Evolutionary conservation across 2,113 vertebrate genomes (phyloP).

Genomic region (Craseonycteris thonglongyai): DNA sequence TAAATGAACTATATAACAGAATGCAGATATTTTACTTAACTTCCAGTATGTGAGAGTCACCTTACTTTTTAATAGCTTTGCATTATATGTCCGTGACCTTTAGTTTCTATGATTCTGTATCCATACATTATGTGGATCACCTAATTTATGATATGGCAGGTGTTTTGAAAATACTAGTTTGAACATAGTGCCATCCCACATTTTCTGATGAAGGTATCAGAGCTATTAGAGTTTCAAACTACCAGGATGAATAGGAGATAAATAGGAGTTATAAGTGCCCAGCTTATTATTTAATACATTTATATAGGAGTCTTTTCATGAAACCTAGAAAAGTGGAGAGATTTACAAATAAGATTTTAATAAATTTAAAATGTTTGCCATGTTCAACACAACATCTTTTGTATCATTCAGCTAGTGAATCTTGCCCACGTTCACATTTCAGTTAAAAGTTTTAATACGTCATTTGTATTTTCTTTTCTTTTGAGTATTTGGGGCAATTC

Average conservation of each 20-base stretch:
- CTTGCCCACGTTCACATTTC: background rate
- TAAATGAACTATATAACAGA: conserved; percentile 58
- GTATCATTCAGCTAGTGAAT: background rate
- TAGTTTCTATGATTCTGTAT: background rate
- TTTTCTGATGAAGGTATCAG: background rate
- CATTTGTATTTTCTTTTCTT: background rate
- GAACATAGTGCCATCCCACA: background rate
- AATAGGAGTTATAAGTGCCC: background rate
- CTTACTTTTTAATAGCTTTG: conserved; percentile 65
- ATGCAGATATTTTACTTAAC: background rate
- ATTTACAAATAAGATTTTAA: background rate
- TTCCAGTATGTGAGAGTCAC: background rate
- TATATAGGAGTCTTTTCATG: background rate
- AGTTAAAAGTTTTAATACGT: background rate
- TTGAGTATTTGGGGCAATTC: background rate
- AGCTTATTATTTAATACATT: background rate
- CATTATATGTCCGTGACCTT: conserved; percentile 43
- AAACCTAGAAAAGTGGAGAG: background rate
- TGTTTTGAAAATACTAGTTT: background rate
- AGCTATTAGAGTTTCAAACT: background rate
- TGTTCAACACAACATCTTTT: background rate
- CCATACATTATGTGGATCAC: background rate
- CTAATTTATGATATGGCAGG: background rate
- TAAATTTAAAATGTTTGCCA: background rate
- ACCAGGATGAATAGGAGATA: background rate